Conservation (phyloP, 1,140 invertebrate genomes). For the Anastatus disparis region DNA sequence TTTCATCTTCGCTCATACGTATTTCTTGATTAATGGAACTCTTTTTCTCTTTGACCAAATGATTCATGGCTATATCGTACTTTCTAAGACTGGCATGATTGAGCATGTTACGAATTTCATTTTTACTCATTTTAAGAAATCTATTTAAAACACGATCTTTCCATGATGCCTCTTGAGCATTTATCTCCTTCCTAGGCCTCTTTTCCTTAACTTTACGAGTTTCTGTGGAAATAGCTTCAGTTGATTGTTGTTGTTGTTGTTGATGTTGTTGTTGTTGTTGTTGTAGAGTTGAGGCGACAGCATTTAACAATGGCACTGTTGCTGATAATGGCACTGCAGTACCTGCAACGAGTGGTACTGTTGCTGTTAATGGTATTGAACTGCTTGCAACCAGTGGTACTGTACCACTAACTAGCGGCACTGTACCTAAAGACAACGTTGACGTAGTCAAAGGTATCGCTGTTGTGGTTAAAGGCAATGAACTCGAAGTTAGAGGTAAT, state of each 20-base stretch:
- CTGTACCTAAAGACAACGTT: neutral
- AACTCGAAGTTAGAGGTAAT: neutral
- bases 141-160: constrained; percentile 61
- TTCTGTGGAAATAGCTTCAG: neutral
- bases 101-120: constrained; percentile 64
- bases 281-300: too few species aligned
- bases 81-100: constrained; percentile 63
- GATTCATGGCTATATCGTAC: constrained; percentile 64
- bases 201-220: neutral
- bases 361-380: neutral
- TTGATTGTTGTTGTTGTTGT: neutral
- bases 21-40: constrained; percentile 55
- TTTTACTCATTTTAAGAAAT: constrained; percentile 65
- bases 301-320: too few species aligned
- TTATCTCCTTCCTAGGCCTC: neutral
- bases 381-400: neutral
- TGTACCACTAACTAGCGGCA: neutral
- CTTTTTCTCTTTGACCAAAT: constrained; percentile 61
- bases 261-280: too few species aligned
- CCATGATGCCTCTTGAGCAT: constrained; percentile 50
- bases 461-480: neutral
- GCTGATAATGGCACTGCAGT: neutral
- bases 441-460: neutral
- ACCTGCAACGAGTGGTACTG: neutral
- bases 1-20: constrained; percentile 59